Percentiles rank a stretch among this genome's conserved stretches.
Evolutionary conservation across 2,888 invertebrate genomes (phyloP).

Genomic region (Ennomos quercinarius): DNA sequence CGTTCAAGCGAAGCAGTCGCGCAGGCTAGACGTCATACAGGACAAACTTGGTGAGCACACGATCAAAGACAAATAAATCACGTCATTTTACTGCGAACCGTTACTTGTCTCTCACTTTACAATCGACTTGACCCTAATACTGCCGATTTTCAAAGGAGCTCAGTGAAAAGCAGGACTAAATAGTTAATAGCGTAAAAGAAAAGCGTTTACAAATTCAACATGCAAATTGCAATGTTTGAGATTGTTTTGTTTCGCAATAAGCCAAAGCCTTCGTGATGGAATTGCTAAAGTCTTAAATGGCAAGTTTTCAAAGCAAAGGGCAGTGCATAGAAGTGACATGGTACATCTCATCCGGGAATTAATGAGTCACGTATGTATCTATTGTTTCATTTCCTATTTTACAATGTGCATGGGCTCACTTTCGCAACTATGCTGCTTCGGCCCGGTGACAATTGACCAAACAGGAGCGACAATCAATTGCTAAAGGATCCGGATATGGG

Average conservation of each 20-base stretch:
- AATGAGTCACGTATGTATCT: slow-evolving; percentile 56
- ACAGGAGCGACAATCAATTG: slow-evolving; percentile 72
- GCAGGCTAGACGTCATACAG: slow-evolving; percentile 77
- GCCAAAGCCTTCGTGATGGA: slow-evolving; percentile 29
- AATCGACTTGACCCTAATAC: slow-evolving; percentile 38
- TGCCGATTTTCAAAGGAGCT: slow-evolving; percentile 33
- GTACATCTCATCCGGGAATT: slow-evolving; percentile 46
- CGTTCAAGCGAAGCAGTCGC: slow-evolving; percentile 72
- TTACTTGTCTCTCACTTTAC: slow-evolving; percentile 36
- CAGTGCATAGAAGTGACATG: slow-evolving; percentile 23
- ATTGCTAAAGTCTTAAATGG: slow-evolving; percentile 34
- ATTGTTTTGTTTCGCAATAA: slow-evolving; percentile 30
- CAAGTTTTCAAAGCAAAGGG: slow-evolving; percentile 38
- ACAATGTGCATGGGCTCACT: slow-evolving; percentile 62
- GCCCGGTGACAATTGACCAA: slow-evolving; percentile 69
- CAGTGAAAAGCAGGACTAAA: slow-evolving; percentile 25
- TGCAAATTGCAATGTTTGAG: slow-evolving; percentile 33
- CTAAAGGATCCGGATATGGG: slow-evolving; percentile 54
- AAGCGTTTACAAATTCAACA: slow-evolving; percentile 31
- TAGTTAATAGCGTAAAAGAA: slow-evolving; percentile 24
- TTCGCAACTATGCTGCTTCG: slow-evolving; percentile 65
- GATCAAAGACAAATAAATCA: slow-evolving; percentile 40
- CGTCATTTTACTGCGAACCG: slow-evolving; percentile 32
- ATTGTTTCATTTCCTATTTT: slow-evolving; percentile 82
- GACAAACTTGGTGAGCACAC: slow-evolving; percentile 73